Conservation (phyloP, 2,113 vertebrate species). For the Oncorhynchus kisutch region DNA sequence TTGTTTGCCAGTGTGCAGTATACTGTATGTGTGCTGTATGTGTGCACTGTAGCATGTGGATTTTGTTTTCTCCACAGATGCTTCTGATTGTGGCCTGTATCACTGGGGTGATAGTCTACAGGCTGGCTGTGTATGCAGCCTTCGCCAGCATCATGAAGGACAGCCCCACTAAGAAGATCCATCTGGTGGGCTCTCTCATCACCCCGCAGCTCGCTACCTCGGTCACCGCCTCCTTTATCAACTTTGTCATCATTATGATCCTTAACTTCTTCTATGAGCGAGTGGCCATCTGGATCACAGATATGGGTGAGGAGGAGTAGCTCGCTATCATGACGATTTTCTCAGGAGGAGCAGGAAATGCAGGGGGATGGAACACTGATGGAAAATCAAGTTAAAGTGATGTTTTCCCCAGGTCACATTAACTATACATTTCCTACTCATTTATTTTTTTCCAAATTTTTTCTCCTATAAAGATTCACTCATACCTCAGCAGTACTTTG, state of each 20-base stretch:
- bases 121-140: conserved; percentile 89
- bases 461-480: too few relatives aligned
- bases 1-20: not conserved
- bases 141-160: conserved; percentile 93
- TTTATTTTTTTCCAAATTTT: too few relatives aligned
- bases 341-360: not conserved
- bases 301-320: conserved; percentile 38
- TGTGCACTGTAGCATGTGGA: conserved; percentile 8
- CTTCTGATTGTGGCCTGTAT: conserved; percentile 89
- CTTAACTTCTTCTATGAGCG: conserved; percentile 93
- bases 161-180: conserved; percentile 70
- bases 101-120: conserved; percentile 93
- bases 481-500: too few relatives aligned
- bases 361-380: too few relatives aligned
- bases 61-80: conserved; percentile 71
- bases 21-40: too few relatives aligned
- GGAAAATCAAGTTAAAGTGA: too few relatives aligned
- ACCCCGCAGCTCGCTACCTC: conserved; percentile 94
- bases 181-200: conserved; percentile 82
- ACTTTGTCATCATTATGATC: conserved; percentile 96
- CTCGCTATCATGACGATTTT: too few relatives aligned
- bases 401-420: too few relatives aligned
- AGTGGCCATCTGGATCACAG: conserved; percentile 94
- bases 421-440: too few relatives aligned
- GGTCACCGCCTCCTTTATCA: conserved; percentile 93